Percentiles rank a stretch among this genome's conserved stretches.
phyloP scores from a whole-genome alignment of 53 echinoderm and acorn worm species.

The Echinarachnius parma region DNA sequence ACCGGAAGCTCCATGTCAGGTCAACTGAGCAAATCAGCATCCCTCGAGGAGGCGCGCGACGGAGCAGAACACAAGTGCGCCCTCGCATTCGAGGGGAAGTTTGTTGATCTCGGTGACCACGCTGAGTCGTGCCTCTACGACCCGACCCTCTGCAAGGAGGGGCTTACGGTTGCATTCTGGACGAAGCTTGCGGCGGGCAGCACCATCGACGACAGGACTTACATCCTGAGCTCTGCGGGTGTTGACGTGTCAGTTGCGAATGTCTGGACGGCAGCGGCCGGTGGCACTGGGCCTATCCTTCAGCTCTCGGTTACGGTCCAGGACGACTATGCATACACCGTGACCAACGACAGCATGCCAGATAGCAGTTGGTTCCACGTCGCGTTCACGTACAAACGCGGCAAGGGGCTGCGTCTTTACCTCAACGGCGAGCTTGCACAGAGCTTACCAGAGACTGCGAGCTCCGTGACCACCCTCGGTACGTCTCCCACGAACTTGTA shows the following conservation, averaged over 20 bases:
- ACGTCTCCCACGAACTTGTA: conserved; percentile 14
- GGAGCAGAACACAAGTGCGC: conserved; percentile 57
- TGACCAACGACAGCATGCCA: conserved; percentile 33
- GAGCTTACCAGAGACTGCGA: background rate
- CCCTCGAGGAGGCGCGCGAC: conserved; percentile 26
- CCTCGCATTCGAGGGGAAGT: conserved; percentile 37
- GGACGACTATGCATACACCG: conserved; percentile 23
- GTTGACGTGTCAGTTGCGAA: conserved; percentile 13
- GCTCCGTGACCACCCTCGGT: background rate
- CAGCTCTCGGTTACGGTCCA: conserved; percentile 22
- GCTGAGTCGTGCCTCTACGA: conserved; percentile 61
- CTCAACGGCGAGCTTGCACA: conserved; percentile 38
- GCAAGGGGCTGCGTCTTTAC: conserved; percentile 36
- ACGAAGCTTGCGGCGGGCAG: conserved; percentile 19
- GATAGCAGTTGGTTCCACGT: conserved; percentile 64
- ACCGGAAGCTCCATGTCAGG: conserved; percentile 45
- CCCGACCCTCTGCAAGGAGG: conserved; percentile 59
- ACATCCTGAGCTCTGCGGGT: conserved; percentile 43
- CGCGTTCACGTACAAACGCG: conserved; percentile 45
- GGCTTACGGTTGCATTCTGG: conserved; percentile 65
- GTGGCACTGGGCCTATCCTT: background rate
- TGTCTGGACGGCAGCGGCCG: background rate
- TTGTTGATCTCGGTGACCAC: conserved; percentile 56
- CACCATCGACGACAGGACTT: conserved; percentile 27
- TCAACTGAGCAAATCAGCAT: background rate